Evolutionary conservation across 2,888 invertebrate genomes (phyloP), one percentile per base, ranked within the genome.

Genomic region (Brachylomia viminalis): DNA sequence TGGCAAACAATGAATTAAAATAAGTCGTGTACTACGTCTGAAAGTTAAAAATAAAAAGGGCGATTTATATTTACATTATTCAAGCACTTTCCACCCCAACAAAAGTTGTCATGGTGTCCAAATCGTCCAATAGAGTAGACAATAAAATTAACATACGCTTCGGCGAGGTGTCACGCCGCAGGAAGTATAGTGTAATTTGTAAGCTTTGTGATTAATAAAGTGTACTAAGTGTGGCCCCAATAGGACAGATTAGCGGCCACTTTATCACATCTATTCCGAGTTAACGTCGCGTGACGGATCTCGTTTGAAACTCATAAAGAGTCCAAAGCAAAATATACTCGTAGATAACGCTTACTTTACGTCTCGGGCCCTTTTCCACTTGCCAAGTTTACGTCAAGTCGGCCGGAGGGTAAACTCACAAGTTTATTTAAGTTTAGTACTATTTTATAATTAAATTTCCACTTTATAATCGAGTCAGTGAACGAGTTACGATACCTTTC

Each of bases 171-270:
- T 95, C 96, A 94, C 94, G 93, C 91, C 92, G 93, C 95, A 95
- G 96, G 96, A 96, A 96, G 96, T 94, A 93, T 93, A 93, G 92
- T 91, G 95, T 96, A 96, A 96, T 96, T 96, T 96, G 96, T 96
- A 95, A 95, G 94, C 95, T 95, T 96, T 96, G 95, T 96, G 96
- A 96, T 96, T 96, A 96, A 96, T 96, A 96, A 96, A 96, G 93
- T 95, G 95, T 94, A 95, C 95, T 96, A 96, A 96, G 95, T 96
- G 96, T 94, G 95, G 94, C 96, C 95, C 95, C 95, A 96, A 96
- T 96, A 94, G 95, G 95, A 96, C 95, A 96, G 96, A 96, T 96
- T 96, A 96, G 96, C 95, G 96, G 94, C 92, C 96, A 95, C 94
- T 96, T 96, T 96, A 96, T 96, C 96, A 96, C 96, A 94, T 96